These are phyloP conservation scores for Anser cygnoides DNA, from an alignment of 2,113 vertebrate genomes.

Conservation along the genomic window DNA sequence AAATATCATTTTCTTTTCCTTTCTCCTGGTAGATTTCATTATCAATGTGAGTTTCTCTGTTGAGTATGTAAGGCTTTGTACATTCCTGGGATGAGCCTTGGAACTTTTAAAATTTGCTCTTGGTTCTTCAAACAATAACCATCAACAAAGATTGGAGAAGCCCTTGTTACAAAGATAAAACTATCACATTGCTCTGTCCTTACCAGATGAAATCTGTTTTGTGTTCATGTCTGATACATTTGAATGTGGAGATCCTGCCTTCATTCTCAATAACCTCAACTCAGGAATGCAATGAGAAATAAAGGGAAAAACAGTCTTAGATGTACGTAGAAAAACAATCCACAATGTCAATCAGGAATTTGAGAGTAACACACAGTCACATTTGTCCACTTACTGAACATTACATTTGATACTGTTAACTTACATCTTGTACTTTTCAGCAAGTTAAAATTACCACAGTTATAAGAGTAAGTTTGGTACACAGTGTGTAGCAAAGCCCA, in stretches of 20 bases:
- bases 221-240: background rate
- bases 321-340: background rate
- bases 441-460: background rate
- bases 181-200: background rate
- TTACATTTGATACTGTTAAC: background rate
- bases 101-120: background rate
- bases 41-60: background rate
- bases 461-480: background rate
- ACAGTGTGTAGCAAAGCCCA: background rate
- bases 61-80: background rate
- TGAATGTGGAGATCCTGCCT: background rate
- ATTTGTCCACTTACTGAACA: background rate
- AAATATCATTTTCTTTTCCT: background rate
- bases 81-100: background rate
- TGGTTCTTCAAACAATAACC: background rate
- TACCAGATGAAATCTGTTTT: background rate
- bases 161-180: background rate
- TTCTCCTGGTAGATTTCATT: background rate
- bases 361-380: background rate
- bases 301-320: background rate
- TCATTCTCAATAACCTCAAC: background rate
- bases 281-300: background rate
- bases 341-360: background rate
- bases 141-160: background rate
- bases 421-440: background rate